Percentiles rank a stretch among this genome's conserved stretches.
Evolutionary conservation across 2,797 vertebrate genomes (phyloP).

Genomic region (Lateolabrax maculatus): DNA sequence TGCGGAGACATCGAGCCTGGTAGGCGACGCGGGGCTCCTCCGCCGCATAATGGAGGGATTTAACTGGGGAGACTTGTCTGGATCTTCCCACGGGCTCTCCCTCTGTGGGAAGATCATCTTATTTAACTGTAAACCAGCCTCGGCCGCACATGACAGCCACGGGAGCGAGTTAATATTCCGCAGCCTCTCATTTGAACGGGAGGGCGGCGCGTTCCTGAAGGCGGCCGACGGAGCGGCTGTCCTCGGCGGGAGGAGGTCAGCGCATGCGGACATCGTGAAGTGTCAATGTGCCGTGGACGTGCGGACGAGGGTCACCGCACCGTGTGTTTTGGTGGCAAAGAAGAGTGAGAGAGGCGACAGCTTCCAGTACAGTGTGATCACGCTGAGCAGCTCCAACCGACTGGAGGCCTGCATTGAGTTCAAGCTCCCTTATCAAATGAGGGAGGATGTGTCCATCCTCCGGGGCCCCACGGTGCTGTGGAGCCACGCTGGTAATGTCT

Average conservation of each 20-base stretch:
- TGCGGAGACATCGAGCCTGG: background rate
- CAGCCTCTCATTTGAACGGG: conserved; percentile 83
- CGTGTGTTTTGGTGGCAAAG: conserved; percentile 86
- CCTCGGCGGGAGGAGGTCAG: conserved; percentile 62
- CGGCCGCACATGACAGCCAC: conserved; percentile 34
- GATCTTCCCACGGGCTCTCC: conserved; percentile 69
- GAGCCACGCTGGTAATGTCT: conserved; percentile 82
- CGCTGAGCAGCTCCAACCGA: conserved; percentile 81
- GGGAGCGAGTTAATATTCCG: conserved; percentile 77
- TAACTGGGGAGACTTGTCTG: background rate
- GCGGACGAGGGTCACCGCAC: conserved; percentile 81
- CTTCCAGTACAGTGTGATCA: conserved; percentile 86
- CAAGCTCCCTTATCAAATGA: conserved; percentile 85
- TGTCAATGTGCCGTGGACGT: conserved; percentile 82
- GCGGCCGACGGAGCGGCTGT: conserved; percentile 77
- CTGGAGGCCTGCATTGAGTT: conserved; percentile 86
- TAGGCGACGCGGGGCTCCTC: background rate
- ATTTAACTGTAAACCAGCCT: conserved; percentile 81
- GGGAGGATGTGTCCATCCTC: conserved; percentile 83
- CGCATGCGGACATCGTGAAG: conserved; percentile 78
- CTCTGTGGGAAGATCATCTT: conserved; percentile 87
- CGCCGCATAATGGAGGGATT: conserved; percentile 54
- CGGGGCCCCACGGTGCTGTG: conserved; percentile 91
- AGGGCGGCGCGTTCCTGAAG: conserved; percentile 80
- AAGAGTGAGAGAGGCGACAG: conserved; percentile 54